These are phyloP conservation scores for Microchirus variegatus DNA, from an alignment of 2,797 vertebrate genomes.

Conservation along the genomic window DNA sequence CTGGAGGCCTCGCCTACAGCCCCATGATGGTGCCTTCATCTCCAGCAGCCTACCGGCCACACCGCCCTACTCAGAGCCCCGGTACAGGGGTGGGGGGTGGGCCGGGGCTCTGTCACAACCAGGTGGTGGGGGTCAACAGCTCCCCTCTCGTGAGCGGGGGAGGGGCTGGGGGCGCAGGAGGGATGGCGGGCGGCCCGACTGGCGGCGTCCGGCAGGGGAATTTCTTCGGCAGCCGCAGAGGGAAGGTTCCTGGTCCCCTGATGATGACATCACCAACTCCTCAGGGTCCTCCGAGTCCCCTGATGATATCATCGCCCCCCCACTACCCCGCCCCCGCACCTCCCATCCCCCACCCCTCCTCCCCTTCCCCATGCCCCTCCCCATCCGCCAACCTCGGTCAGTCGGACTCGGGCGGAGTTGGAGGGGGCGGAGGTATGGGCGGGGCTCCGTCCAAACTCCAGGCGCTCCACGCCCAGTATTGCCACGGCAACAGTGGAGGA, in stretches of 20 bases:
- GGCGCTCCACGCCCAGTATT: conserved; percentile 91
- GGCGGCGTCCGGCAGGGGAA: conserved; percentile 86
- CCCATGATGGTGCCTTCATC: conserved; percentile 69
- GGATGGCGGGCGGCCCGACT: conserved; percentile 62
- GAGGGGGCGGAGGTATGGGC: conserved; percentile 60
- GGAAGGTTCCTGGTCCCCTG: conserved; percentile 84
- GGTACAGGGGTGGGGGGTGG: conserved; percentile 86
- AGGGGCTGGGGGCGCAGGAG: conserved; percentile 66
- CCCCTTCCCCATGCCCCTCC: conserved; percentile 81
- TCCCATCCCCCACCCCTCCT: conserved; percentile 76
- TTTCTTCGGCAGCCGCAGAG: conserved; percentile 89
- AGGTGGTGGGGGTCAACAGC: conserved; percentile 66
- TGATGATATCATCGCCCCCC: conserved; percentile 77
- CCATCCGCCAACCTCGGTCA: conserved; percentile 73
- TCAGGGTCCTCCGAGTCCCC: conserved; percentile 76
- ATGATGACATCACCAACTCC: conserved; percentile 73
- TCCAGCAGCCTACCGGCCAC: conserved; percentile 83
- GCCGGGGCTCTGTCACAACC: conserved; percentile 89
- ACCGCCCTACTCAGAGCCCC: conserved; percentile 88
- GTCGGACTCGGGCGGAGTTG: conserved; percentile 74
- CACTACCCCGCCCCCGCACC: conserved; percentile 82
- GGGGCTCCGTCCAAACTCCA: conserved; percentile 89
- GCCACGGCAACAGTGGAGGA: conserved; percentile 82
- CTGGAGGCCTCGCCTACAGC: conserved; percentile 76
- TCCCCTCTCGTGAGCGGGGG: conserved; percentile 71